Conservation (phyloP, 1,140 invertebrate species). For the Zaprionus ghesquierei region DNA sequence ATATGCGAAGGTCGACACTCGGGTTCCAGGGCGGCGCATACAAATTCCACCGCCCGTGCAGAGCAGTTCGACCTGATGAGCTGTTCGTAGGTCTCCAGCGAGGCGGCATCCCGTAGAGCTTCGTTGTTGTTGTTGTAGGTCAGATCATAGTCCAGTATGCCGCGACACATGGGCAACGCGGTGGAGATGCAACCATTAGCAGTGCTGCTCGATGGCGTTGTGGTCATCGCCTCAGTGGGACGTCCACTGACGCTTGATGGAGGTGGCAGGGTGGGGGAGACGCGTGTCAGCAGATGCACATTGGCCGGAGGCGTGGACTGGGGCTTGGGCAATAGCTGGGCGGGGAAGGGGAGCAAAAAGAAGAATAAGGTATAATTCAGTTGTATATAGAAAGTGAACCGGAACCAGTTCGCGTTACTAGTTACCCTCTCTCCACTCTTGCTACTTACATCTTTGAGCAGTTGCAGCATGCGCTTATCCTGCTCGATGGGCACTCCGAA, state of each 20-base stretch:
- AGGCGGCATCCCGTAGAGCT: conserved; percentile 43
- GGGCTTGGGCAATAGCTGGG: conserved; percentile 64
- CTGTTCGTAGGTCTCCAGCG: conserved; percentile 69
- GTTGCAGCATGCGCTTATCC: conserved; percentile 82
- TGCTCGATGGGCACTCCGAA: conserved; percentile 86
- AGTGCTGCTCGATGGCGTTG: conserved; percentile 67
- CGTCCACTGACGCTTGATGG: conserved; percentile 51
- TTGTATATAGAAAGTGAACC: too few relatives aligned
- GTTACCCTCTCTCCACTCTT: background rate
- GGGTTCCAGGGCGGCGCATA: conserved; percentile 87
- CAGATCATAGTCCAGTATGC: conserved; percentile 86
- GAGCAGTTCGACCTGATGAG: conserved; percentile 86
- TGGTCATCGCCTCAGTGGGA: conserved; percentile 79
- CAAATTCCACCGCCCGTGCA: conserved; percentile 85
- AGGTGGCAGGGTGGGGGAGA: conserved; percentile 85
- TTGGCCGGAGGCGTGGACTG: conserved; percentile 79
- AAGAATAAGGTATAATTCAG: background rate
- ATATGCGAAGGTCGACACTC: conserved; percentile 86
- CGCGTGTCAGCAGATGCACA: conserved; percentile 84
- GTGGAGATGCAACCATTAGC: conserved; percentile 78
- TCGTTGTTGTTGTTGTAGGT: conserved; percentile 76
- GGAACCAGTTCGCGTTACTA: background rate
- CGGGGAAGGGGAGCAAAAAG: background rate
- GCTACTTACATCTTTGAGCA: conserved; percentile 81
- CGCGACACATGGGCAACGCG: conserved; percentile 83